phyloP scores from a whole-genome alignment of 1,140 invertebrate species.

The Akabosia matsudoensis region DNA sequence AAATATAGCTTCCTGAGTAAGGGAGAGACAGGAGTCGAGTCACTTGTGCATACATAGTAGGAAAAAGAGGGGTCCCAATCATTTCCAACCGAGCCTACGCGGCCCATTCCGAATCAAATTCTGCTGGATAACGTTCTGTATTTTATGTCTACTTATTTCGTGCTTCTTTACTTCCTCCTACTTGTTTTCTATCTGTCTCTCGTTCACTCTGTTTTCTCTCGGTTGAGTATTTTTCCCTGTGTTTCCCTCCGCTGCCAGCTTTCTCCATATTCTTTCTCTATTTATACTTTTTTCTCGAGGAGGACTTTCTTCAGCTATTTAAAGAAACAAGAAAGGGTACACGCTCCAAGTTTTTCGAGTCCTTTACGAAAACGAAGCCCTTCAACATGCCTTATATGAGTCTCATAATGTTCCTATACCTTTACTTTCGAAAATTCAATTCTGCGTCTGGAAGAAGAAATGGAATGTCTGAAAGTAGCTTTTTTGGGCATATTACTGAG shows the following conservation, averaged over 20 bases:
- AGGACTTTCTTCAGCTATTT: slow-evolving; percentile 11
- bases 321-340: slow-evolving; percentile 1
- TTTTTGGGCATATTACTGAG: too few species aligned
- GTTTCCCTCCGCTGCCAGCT: not conserved
- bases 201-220: slow-evolving; percentile 2
- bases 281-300: not conserved
- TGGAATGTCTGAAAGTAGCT: too few species aligned
- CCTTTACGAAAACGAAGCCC: not conserved
- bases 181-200: slow-evolving; percentile 3
- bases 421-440: too few species aligned
- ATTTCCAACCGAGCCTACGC: slow-evolving; percentile 19
- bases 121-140: slow-evolving; percentile 4
- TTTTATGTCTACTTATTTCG: not conserved
- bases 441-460: not conserved
- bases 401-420: too few species aligned
- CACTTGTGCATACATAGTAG: not conserved
- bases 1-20: not conserved
- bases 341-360: not conserved
- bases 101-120: slow-evolving; percentile 2
- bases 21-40: not conserved
- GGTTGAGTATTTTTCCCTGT: not conserved
- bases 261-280: not conserved
- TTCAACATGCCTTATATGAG: slow-evolving; percentile 1
- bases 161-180: slow-evolving; percentile 20
- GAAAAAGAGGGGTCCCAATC: slow-evolving; percentile 19